Evolutionary conservation across 1,140 invertebrate genomes (phyloP), one percentile per base, ranked within the genome.

Genomic region (Microplitis demolitor): DNA sequence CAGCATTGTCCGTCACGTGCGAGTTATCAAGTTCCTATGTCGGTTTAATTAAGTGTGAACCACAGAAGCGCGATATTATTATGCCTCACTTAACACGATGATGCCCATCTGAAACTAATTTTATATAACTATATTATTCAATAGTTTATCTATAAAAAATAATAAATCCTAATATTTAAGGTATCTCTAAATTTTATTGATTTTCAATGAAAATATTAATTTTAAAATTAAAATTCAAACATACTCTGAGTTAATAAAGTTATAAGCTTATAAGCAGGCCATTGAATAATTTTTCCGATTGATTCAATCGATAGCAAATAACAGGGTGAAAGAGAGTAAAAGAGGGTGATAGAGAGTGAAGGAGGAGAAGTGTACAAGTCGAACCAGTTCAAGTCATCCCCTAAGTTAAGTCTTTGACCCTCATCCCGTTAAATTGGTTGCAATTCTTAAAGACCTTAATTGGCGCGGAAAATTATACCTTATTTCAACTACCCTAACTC

Each of bases 361-460:
- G 4, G 16, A 50, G 60, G 50, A 50, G 45, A 24, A 2, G 24
- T 24, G 24, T 24, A 24, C 24, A 24, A 24, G 24, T 24, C 24
- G 66, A 76, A 78, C 72, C 77, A 78, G 78, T 82, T 80, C 85
- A 83, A 82, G 80, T 83, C 80, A 82, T 82, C 61, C 63, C 67
- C 53, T 50, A 39, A 80, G 80, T 79, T 80, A 84, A 85, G 79
- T 78, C 78, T 82, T 82, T 84, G 84, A 86, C 84, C 71, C 71
- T 67, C 83, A 83, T 86, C 81, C 82, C 80, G 85, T 84, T 86
- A 85, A 85, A 87, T 87, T 87, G 86, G 83, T 86, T 81, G 79
- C 84, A 86, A 87, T 87, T 87, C 86, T 87, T 87, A 85, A 87
- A 87, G 86, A 87, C 86, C 86, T 87, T 87, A 87, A 87, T 87